These are phyloP conservation scores for Phenganax stokvisi DNA, from an alignment of 92 coral and sea anemone species.

Conservation along the genomic window DNA sequence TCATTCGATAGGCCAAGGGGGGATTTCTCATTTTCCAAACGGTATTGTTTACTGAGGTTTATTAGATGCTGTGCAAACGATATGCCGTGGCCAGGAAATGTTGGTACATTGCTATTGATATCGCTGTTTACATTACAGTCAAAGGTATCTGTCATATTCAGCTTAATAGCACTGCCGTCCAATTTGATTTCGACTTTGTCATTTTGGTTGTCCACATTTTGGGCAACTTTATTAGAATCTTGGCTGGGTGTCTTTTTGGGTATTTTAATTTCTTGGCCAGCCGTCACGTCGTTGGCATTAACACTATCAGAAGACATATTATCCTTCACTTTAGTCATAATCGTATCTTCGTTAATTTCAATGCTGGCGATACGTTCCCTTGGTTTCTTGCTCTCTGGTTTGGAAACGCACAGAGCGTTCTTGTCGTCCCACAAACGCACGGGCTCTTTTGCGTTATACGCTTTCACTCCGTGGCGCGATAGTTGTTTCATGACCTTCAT, in stretches of 20 bases:
- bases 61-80: conserved; percentile 38
- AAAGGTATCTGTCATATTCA: conserved; percentile 10
- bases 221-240: background rate
- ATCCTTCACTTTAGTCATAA: background rate
- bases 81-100: conserved; percentile 23
- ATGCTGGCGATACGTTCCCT: too few species aligned
- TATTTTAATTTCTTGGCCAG: background rate
- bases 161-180: background rate
- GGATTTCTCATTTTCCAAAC: conserved; percentile 27
- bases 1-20: conserved; percentile 10
- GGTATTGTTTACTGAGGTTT: conserved; percentile 36
- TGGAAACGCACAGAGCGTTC: too few species aligned
- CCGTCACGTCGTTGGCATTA: background rate
- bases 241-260: background rate
- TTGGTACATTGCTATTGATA: background rate
- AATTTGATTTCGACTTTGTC: conserved; percentile 2
- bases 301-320: background rate
- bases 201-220: background rate
- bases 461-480: too few species aligned
- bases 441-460: too few species aligned
- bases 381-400: too few species aligned
- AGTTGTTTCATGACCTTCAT: too few species aligned
- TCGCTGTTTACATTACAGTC: conserved; percentile 12
- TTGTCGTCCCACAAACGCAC: too few species aligned
- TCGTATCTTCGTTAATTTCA: conserved; percentile 2